Evolutionary conservation across 2,797 vertebrate genomes (phyloP), one percentile per base, ranked within the genome.

Genomic region (Notolabrus celidotus): DNA sequence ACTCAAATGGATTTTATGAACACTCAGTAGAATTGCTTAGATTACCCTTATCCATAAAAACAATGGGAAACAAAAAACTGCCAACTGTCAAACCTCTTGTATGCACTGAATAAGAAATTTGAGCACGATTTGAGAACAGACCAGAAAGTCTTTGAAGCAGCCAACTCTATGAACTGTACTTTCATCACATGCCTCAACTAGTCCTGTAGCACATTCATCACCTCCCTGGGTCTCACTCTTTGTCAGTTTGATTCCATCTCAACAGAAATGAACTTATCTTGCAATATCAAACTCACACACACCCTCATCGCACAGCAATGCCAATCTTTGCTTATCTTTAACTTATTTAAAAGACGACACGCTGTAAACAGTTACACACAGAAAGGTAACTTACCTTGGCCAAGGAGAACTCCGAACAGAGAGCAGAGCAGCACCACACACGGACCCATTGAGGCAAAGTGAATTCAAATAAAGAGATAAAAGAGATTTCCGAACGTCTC

Each of bases 341-440:
- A 15, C 11, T 8, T 10, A 2, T 51, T 9, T 3, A 9, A 22
- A 63, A 51, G 11, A 12, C 34, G 19, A 22, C n/a, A 29, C 5
- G n/a, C 1, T 4, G 25, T 54, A 39, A 3, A 12, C 10, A 27
- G 41, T 47, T 19, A 11, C 9, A 1, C 23, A 41, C 9, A 17
- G 45, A 71, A 49, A 73, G 76, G 62, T 72, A 57, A 80, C 92
- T 88, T 92, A 95, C 94, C 92, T 92, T 94, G 92, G 22, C 74
- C 87, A 19, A 76, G 83, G 36, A 93, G 79, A 46, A 77, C 55
- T 69, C 91, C 92, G 83, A 88, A 67, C 62, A 94, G 60, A 59
- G 89, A 80, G 82, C 90, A 85, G 45, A 94, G 80, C 49, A 94
- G 71, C 61, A 86, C 23, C 19, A 72, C 63, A 16, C 59, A 64